These are phyloP conservation scores for Semaprochilodus insignis DNA, from an alignment of 2,797 vertebrate species.

Conservation along the genomic window DNA sequence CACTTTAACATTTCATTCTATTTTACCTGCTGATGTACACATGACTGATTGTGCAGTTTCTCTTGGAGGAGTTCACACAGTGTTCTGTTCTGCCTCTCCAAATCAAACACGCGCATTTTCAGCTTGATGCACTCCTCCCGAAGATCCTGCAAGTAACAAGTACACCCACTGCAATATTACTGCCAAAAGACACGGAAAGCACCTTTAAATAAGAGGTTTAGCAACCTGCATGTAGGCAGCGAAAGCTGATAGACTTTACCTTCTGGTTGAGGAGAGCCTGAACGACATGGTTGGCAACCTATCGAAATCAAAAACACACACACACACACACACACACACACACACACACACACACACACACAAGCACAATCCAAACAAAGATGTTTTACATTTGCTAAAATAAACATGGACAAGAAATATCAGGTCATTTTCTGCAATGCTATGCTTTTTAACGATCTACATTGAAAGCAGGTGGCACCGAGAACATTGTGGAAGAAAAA, in stretches of 20 bases:
- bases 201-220: background rate
- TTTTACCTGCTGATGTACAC: slow-evolving; percentile 88
- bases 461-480: background rate
- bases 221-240: background rate
- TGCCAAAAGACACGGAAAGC: background rate
- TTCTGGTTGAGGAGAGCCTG: slow-evolving; percentile 91
- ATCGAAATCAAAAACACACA: background rate
- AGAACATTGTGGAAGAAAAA: background rate
- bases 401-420: too few species aligned
- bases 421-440: too few species aligned
- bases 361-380: background rate
- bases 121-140: slow-evolving; percentile 97
- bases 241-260: slow-evolving; percentile 68
- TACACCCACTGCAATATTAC: background rate
- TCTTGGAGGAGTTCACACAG: slow-evolving; percentile 94
- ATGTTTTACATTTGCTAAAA: background rate
- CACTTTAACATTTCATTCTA: slow-evolving; percentile 2
- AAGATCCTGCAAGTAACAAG: slow-evolving; percentile 82
- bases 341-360: too few species aligned
- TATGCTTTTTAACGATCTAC: too few species aligned
- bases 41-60: slow-evolving; percentile 88
- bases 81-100: slow-evolving; percentile 94
- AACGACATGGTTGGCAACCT: slow-evolving; percentile 96
- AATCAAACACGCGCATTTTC: slow-evolving; percentile 94
- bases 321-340: too few species aligned